Conservation (phyloP, 2,888 invertebrate genomes). For the Ellobium chinense region DNA sequence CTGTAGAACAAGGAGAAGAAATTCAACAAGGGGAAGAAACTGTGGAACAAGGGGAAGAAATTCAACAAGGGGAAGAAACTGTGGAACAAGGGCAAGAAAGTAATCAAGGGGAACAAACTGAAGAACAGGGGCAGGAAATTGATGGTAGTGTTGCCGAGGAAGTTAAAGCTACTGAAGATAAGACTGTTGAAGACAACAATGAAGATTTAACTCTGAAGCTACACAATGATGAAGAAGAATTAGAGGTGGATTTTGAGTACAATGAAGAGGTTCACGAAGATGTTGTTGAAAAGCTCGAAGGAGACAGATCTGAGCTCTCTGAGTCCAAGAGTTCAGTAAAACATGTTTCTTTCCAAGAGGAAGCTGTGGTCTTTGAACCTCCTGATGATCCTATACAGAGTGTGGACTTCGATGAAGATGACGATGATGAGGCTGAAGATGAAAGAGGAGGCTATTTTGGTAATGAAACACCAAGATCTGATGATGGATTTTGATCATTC, state of each 20-base stretch:
- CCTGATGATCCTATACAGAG: neutral
- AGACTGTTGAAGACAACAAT: neutral
- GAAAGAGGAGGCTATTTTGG: conserved; percentile 21
- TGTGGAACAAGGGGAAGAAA: neutral
- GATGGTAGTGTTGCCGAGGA: neutral
- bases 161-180: neutral
- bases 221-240: no score
- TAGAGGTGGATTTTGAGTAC: no score
- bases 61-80: neutral
- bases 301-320: neutral
- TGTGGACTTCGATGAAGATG: neutral
- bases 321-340: conserved; percentile 44
- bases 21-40: neutral
- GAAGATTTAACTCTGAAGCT: neutral
- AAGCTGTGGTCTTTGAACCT: conserved; percentile 43
- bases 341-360: conserved; percentile 63
- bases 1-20: neutral
- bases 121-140: neutral
- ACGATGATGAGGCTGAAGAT: conserved; percentile 28
- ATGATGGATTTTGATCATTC: conserved; percentile 4
- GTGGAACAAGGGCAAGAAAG: neutral
- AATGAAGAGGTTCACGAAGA: neutral
- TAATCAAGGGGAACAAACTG: neutral
- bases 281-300: neutral
- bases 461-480: conserved; percentile 1